Conservation (phyloP, 23 tunicate genomes). For the Trididemnum clinides region DNA sequence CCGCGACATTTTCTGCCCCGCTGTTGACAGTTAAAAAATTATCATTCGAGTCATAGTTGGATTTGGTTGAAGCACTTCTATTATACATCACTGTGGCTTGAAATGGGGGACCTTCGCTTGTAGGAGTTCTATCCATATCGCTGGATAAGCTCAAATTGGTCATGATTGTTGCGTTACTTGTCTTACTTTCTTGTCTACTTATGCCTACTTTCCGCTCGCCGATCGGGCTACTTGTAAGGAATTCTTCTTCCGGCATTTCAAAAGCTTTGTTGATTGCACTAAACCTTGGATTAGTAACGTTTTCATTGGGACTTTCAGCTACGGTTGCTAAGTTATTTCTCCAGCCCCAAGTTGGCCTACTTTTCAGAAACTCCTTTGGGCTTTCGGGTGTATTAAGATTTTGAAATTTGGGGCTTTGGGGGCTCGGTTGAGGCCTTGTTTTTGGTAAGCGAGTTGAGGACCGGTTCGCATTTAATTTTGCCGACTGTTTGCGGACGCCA, state of each 20-base stretch:
- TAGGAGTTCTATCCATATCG: neutral
- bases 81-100: neutral
- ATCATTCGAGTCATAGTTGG: neutral
- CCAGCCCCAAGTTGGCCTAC: neutral
- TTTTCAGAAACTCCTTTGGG: neutral
- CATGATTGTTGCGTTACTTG: neutral
- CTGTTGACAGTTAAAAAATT: neutral
- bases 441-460: neutral
- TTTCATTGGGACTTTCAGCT: neutral
- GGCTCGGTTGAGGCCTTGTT: neutral
- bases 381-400: neutral
- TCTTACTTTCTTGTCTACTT: conserved; percentile 4
- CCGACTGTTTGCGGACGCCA: conserved; percentile 39
- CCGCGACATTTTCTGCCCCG: neutral
- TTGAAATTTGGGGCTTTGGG: neutral
- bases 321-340: neutral
- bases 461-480: neutral
- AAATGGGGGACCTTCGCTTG: neutral
- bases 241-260: neutral
- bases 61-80: neutral
- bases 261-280: neutral
- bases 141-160: neutral
- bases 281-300: neutral
- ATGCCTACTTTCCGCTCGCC: neutral
- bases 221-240: no score